phyloP scores from a whole-genome alignment of 1,140 invertebrate genomes.

The Saccostrea echinata region DNA sequence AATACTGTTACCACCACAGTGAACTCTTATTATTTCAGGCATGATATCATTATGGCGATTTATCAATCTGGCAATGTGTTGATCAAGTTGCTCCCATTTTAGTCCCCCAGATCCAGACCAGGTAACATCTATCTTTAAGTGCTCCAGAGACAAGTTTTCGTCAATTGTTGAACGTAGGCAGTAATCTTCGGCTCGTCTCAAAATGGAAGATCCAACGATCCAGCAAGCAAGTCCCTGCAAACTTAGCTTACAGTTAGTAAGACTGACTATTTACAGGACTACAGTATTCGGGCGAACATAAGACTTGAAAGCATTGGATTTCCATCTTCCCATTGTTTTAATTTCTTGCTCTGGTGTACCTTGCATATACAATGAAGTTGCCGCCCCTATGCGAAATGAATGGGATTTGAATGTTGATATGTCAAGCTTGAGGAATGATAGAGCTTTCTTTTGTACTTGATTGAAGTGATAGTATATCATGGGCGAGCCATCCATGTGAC shows the following conservation, averaged over 20 bases:
- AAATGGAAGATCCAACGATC: neutral
- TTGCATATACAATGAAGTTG: neutral
- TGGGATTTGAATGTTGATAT: conserved; percentile 31
- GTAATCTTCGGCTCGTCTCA: neutral
- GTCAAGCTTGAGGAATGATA: conserved; percentile 14
- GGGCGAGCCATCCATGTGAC: neutral
- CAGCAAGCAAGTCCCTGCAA: neutral
- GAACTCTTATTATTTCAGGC: too few species aligned
- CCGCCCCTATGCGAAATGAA: conserved; percentile 45
- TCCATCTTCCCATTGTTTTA: conserved; percentile 9
- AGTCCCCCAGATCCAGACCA: too few species aligned
- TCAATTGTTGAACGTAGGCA: too few species aligned
- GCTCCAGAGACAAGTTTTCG: too few species aligned
- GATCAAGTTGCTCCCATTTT: too few species aligned
- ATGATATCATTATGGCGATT: too few species aligned
- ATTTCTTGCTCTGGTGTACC: conserved; percentile 21
- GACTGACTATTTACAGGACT: neutral
- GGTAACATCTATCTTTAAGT: too few species aligned
- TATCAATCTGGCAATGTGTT: too few species aligned
- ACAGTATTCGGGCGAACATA: neutral
- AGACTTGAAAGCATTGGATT: conserved; percentile 13
- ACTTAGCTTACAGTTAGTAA: neutral
- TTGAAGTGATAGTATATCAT: conserved; percentile 24
- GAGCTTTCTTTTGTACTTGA: neutral
- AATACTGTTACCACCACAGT: too few species aligned